Percentiles rank a stretch among this genome's conserved stretches.
phyloP scores from a whole-genome alignment of 2,888 invertebrate genomes.

The Drosophila borealis region DNA sequence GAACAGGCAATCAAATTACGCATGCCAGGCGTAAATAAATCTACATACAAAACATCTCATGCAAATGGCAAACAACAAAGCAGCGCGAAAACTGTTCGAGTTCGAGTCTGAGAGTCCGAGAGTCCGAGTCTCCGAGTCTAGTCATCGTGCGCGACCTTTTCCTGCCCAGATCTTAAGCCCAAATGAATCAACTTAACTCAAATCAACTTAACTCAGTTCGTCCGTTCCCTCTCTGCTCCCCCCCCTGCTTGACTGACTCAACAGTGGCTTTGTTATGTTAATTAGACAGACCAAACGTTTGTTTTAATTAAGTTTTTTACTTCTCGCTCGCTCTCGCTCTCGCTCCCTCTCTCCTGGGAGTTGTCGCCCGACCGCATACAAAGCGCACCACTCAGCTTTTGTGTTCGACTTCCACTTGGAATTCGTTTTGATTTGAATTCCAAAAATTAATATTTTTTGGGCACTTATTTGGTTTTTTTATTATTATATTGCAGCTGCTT shows the following conservation, averaged over 20 bases:
- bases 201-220: conserved; percentile 8
- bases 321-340: not conserved
- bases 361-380: conserved; percentile 61
- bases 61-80: conserved; percentile 49
- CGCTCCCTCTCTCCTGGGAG: conserved; percentile 30
- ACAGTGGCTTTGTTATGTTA: conserved; percentile 75
- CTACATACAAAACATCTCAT: conserved; percentile 48
- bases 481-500: conserved; percentile 2
- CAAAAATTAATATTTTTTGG: conserved; percentile 38
- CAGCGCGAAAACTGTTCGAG: conserved; percentile 38
- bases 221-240: not conserved
- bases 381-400: conserved; percentile 55
- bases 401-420: conserved; percentile 22
- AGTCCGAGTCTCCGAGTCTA: conserved; percentile 15
- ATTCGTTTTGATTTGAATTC: conserved; percentile 61
- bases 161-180: conserved; percentile 34
- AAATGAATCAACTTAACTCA: conserved; percentile 44
- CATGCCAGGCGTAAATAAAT: conserved; percentile 68
- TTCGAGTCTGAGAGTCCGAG: no score
- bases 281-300: conserved; percentile 72
- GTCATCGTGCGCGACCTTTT: conserved; percentile 53
- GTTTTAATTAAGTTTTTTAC: conserved; percentile 73
- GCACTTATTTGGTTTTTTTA: not conserved
- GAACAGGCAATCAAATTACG: conserved; percentile 68
- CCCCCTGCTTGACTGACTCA: conserved; percentile 48